A percentile compares a stretch with the other conserved stretches of the same genome.
Conservation (phyloP, 2,113 vertebrate genomes). For the Psittacus erithacus region DNA sequence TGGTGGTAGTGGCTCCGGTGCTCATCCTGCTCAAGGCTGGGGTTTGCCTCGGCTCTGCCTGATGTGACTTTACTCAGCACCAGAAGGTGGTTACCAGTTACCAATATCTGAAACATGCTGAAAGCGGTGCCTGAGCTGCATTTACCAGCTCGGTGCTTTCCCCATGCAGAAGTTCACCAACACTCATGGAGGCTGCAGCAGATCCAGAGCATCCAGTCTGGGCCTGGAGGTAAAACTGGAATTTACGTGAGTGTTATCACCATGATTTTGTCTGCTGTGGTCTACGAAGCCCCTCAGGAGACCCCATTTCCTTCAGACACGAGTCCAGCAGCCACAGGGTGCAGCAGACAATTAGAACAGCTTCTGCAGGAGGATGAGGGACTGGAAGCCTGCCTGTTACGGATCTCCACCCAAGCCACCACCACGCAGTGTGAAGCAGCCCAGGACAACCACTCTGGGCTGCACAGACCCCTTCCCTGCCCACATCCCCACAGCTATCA, state of each 20-base stretch:
- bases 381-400: not conserved
- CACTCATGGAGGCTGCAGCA: not conserved
- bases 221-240: not conserved
- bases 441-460: not conserved
- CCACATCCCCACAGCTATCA: not conserved
- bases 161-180: not conserved
- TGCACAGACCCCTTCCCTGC: not conserved
- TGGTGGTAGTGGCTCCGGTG: accelerated
- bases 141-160: not conserved
- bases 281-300: not conserved
- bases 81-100: accelerated
- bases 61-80: accelerated
- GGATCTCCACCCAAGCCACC: not conserved
- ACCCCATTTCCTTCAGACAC: not conserved
- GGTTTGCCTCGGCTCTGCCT: accelerated
- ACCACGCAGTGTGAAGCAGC: not conserved
- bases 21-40: not conserved
- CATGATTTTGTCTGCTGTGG: accelerated
- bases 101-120: accelerated
- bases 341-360: not conserved
- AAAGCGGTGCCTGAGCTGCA: accelerated
- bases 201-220: not conserved
- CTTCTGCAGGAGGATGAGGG: not conserved
- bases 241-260: accelerated
- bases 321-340: not conserved